phyloP scores from a whole-genome alignment of 2,113 vertebrate species.

The Podarcis cretensis region DNA sequence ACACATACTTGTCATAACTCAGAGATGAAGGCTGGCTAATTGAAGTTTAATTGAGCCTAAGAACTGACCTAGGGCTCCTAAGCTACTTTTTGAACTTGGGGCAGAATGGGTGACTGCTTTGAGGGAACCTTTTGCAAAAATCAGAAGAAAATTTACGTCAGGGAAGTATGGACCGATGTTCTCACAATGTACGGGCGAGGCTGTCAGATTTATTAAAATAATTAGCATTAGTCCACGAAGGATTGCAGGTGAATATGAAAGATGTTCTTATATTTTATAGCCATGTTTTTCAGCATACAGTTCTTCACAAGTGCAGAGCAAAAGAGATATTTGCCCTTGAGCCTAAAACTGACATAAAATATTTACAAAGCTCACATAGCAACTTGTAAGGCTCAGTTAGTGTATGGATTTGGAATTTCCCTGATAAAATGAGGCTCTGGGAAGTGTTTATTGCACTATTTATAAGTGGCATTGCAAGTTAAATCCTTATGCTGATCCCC shows the following conservation, averaged over 20 bases:
- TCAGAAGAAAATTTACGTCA: neutral
- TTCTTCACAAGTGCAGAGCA: constrained; percentile 63
- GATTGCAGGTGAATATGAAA: neutral
- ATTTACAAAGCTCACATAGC: constrained; percentile 77
- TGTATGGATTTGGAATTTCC: constrained; percentile 64
- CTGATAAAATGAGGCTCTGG: constrained; percentile 61
- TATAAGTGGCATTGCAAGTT: constrained; percentile 58
- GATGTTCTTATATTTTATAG: constrained; percentile 49
- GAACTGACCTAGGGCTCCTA: too few species aligned
- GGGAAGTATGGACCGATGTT: neutral
- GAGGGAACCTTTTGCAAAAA: neutral
- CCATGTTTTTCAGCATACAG: constrained; percentile 59
- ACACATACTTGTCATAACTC: neutral
- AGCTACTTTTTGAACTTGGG: neutral
- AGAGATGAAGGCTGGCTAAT: neutral
- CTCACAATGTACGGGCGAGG: neutral
- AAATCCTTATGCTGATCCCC: constrained; percentile 50
- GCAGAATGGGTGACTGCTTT: neutral
- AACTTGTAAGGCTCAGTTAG: constrained; percentile 52
- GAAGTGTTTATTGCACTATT: constrained; percentile 66
- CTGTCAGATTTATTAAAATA: neutral
- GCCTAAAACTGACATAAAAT: constrained; percentile 76
- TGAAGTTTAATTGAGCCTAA: neutral
- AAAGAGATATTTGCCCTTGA: constrained; percentile 70
- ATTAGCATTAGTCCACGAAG: neutral